A percentile compares a stretch with the other conserved stretches of the same genome.
These are phyloP conservation scores for Lottia scabra DNA, from an alignment of 2,888 invertebrate genomes.

Conservation along the genomic window DNA sequence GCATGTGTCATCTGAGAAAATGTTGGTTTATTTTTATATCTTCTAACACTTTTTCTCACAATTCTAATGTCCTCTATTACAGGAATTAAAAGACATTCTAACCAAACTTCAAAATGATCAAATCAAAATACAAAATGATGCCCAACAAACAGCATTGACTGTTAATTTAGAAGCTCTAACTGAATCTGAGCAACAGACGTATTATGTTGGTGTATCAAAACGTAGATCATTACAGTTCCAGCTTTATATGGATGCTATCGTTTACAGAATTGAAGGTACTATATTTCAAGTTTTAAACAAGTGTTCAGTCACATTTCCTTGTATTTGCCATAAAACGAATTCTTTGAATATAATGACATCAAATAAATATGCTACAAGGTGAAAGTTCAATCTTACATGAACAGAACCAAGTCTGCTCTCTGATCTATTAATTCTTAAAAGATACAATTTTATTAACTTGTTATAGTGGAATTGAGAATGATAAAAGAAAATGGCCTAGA, in stretches of 20 bases:
- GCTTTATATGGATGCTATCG: conserved; percentile 40
- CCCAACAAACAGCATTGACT: conserved; percentile 31
- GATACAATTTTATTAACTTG: not conserved
- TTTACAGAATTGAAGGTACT: conserved; percentile 45
- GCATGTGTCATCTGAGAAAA: not conserved
- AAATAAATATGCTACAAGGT: too few relatives aligned
- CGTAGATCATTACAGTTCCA: conserved; percentile 41
- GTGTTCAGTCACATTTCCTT: too few relatives aligned
- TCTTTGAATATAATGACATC: too few relatives aligned
- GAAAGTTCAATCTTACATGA: too few relatives aligned
- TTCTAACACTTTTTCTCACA: too few relatives aligned
- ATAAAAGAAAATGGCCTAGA: conserved; percentile 27
- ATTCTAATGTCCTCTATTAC: conserved; percentile 4
- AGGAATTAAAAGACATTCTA: conserved; percentile 53
- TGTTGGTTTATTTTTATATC: too few relatives aligned
- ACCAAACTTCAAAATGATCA: conserved; percentile 52
- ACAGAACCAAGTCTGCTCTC: too few relatives aligned
- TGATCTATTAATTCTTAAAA: too few relatives aligned
- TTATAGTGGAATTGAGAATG: conserved; percentile 43
- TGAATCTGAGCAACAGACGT: conserved; percentile 29
- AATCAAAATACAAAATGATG: not conserved
- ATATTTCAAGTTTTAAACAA: not conserved
- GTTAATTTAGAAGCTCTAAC: conserved; percentile 33
- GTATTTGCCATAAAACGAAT: too few relatives aligned
- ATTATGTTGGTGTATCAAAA: conserved; percentile 39